Base-by-base conservation (phyloP, 53 echinoderm and acorn worm genomes). In the Holothuria scabra region DNA sequence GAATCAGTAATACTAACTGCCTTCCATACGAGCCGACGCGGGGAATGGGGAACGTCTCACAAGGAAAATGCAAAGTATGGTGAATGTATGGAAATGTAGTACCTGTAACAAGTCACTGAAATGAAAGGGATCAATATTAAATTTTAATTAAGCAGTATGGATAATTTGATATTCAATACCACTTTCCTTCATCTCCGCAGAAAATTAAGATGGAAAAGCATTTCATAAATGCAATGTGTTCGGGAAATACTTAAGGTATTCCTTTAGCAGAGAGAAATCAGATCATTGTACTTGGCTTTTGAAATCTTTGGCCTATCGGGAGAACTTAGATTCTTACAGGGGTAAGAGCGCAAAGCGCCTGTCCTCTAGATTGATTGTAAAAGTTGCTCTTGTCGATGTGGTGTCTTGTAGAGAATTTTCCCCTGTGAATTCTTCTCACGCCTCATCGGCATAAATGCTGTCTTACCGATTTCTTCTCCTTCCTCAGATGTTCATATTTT, bases 391-490 rank as follows among this genome's bases (percentile, higher is more conserved):
- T 80, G n/a, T 16, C 16, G 41, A 68, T 90, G 86, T 13, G 86
- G 86, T 57, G 46, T 78, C 26, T 87, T 91, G 31, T 87, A 22
- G 28, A 65, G 12, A 65, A 87, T 91, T 23, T 28, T 80, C 20
- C 18, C 24, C 38, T 59, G 74, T 24, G 14, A 18, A 16, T 70
- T 56, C 76, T 91, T 87, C 0, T 16, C 18, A 13, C 81, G 70
- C 31, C 65, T 64, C 3, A 80, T 21, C 64, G 60, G 49, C 81
- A 58, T 69, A 9, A 87, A 68, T 52, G 78, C 84, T 13, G 74
- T 87, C 87, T 85, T 85, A 74, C 84, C 92, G 28, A 84, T 81
- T 3, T 46, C 22, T 28, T 67, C 67, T 19, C 82, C 56, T 79
- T 60, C 61, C 41, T 76, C 84, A 31, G 87, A 84, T 33, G 55